Base-by-base conservation (phyloP, 2,888 invertebrate species). In the Lissonota sp. region DNA sequence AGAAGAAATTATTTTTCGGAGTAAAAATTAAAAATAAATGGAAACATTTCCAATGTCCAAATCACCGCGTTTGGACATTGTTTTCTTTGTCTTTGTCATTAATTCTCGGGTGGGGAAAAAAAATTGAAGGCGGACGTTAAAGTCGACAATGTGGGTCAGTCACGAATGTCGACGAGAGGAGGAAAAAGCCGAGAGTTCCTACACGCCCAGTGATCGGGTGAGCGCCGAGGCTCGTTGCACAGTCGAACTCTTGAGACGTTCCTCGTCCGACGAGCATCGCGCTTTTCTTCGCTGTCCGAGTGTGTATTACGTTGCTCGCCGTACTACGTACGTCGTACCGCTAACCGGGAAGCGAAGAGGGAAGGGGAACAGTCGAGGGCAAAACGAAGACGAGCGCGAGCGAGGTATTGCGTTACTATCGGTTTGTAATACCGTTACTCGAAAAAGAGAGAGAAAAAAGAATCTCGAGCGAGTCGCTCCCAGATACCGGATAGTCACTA, bases 71-170 rank as follows among this genome's bases (percentile, higher is more conserved):
- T 26, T 3, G 26, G 26, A 26, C 26, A 26, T 10, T 57, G 49
- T 55, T 49, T 57, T 64, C 44, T 53, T 46, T 46, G 10, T 71
- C 51, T 67, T 57, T 82, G 49, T 64, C 16, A 39, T 12, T 55
- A 26, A 40, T 42, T 67, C 58, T 66, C 58, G 64, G 26, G 60
- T 42, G 66, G 76, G 26, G 26, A 26, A 26, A 26, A n/a, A 26
- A 26, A 58, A 77, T 79, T 73, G 69, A 80, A 84, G 58, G 57
- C 64, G 78, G 60, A 72, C 80, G 84, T 75, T 26, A 82, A 80
- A 84, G 83, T 80, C 53, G n/a, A 12, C 81, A 81, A 78, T 84
- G 81, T 84, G 83, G 84, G 84, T 84, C 84, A 83, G 62, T 79
- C 79, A 79, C 76, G 80, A 81, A 66, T 57, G 63, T 58, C 67